Evolutionary conservation across 2,113 vertebrate genomes (phyloP).

Genomic region (Tonatia bakeri): DNA sequence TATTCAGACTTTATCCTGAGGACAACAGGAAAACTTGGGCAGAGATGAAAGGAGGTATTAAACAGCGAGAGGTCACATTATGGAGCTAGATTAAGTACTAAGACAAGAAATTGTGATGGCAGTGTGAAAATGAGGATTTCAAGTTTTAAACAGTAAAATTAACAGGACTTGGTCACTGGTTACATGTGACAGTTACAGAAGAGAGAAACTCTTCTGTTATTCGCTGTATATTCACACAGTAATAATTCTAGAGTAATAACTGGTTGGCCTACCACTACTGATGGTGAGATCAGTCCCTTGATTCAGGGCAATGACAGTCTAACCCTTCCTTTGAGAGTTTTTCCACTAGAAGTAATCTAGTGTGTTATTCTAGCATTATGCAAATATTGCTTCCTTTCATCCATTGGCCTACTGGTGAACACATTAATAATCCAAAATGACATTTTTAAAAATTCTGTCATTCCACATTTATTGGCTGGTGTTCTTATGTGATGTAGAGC

Average conservation of each 20-base stretch:
- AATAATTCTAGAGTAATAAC: background rate
- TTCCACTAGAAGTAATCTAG: background rate
- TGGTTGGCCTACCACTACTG: background rate
- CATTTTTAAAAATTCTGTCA: background rate
- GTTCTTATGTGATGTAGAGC: background rate
- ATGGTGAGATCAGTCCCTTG: background rate
- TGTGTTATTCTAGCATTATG: background rate
- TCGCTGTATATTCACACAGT: too few relatives aligned
- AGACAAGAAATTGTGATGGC: background rate
- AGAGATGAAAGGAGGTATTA: background rate
- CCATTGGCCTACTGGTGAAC: background rate
- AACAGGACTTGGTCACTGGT: background rate
- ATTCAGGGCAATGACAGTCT: background rate
- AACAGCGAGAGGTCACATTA: background rate
- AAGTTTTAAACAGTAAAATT: background rate
- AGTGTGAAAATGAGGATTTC: background rate
- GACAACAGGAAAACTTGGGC: background rate
- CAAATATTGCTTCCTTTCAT: background rate
- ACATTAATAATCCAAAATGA: background rate
- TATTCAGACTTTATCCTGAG: background rate
- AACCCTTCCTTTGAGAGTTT: constrained; percentile 13
- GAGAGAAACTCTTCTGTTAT: background rate
- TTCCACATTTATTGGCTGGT: background rate
- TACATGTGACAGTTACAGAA: background rate
- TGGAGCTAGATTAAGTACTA: background rate